Percentiles rank a stretch among this genome's conserved stretches.
Evolutionary conservation across 1,140 invertebrate genomes (phyloP).

Genomic region (Hydropsyche tenuis): DNA sequence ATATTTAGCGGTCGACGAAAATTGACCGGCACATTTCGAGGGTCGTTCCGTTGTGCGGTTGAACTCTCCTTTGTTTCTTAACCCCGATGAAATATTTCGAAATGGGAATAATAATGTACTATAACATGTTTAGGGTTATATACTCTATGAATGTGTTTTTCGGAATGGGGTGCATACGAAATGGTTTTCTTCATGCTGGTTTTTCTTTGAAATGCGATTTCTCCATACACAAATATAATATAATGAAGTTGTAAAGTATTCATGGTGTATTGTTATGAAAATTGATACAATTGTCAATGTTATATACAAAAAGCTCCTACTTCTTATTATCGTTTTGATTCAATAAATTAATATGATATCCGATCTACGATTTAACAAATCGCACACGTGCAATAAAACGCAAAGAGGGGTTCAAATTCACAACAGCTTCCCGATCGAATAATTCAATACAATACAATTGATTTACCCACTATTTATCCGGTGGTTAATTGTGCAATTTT

Average conservation of each 20-base stretch:
- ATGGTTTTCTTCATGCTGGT: slow-evolving; percentile 10
- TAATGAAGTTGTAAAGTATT: slow-evolving; percentile 3
- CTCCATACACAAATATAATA: neutral
- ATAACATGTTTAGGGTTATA: neutral
- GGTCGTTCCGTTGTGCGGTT: no score
- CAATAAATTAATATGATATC: no score
- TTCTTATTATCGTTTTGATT: no score
- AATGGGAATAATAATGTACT: slow-evolving; percentile 21
- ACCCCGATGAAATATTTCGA: slow-evolving; percentile 34
- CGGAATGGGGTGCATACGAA: slow-evolving; percentile 28
- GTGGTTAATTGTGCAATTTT: neutral
- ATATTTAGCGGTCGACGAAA: neutral
- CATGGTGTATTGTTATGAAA: no score
- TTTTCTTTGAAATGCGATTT: slow-evolving; percentile 3
- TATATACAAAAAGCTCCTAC: no score
- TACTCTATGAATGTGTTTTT: neutral
- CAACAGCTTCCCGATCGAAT: neutral
- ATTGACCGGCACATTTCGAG: neutral
- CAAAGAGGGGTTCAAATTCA: no score
- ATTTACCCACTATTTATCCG: neutral
- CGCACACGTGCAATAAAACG: neutral
- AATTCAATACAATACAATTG: neutral
- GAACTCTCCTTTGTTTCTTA: slow-evolving; percentile 29
- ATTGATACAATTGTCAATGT: no score
- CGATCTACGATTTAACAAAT: neutral